Evolutionary conservation across 2,113 vertebrate genomes (phyloP).

Genomic region (Dasyprocta punctata): DNA sequence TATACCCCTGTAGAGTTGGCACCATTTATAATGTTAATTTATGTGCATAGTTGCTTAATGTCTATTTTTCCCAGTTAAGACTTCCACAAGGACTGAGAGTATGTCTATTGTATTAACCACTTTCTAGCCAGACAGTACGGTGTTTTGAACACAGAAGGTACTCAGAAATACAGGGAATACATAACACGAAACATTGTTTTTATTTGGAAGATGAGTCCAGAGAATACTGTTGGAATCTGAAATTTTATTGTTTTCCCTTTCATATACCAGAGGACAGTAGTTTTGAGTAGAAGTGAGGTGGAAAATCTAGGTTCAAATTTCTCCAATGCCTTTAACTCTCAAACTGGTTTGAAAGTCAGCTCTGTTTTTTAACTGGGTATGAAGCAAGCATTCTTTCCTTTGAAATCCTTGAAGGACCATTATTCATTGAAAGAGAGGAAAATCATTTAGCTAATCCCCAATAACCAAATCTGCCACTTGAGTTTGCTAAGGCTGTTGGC

Average conservation of each 20-base stretch:
- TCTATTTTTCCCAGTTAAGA: not conserved
- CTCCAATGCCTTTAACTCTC: not conserved
- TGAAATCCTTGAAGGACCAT: conserved; percentile 43
- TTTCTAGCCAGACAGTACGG: not conserved
- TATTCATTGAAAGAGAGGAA: conserved; percentile 48
- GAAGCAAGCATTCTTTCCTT: conserved; percentile 43
- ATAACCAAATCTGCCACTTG: not conserved
- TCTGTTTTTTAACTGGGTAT: not conserved
- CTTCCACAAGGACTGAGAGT: not conserved
- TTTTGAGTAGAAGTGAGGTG: conserved; percentile 17
- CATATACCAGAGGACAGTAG: not conserved
- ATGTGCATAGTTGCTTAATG: not conserved
- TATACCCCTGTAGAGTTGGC: not conserved
- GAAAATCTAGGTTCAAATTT: conserved; percentile 27
- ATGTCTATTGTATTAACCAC: conserved; percentile 6
- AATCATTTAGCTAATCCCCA: conserved; percentile 21
- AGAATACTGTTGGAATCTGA: not conserved
- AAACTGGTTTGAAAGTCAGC: conserved; percentile 28
- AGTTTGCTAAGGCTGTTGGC: not conserved
- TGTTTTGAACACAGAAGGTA: not conserved
- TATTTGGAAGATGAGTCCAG: conserved; percentile 11
- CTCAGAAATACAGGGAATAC: not conserved
- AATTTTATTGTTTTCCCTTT: conserved; percentile 31
- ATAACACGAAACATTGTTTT: conserved; percentile 31
- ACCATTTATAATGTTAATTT: conserved; percentile 12